A percentile compares a stretch with the other conserved stretches of the same genome.
phyloP scores from a whole-genome alignment of 37 sponge, comb jelly and placozoan species.

The Theonella swinhoei region DNA sequence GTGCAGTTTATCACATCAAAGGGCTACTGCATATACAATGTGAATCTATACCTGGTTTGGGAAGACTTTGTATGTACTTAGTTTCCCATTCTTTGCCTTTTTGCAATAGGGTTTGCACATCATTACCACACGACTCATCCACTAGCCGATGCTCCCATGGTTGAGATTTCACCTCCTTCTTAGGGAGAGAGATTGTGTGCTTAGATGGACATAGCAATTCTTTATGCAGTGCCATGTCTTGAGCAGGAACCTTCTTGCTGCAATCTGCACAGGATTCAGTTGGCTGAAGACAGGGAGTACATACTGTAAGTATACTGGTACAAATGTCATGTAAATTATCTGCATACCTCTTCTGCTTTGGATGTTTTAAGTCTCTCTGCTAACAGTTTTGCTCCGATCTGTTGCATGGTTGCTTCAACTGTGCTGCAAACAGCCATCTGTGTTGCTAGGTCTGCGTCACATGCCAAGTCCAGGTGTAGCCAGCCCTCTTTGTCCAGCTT shows the following conservation, averaged over 20 bases:
- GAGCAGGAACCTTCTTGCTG: constrained; percentile 73
- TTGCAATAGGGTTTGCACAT: constrained; percentile 51
- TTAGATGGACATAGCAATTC: constrained; percentile 66
- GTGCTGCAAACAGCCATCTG: constrained; percentile 28
- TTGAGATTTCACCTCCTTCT: constrained; percentile 52
- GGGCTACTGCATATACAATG: background rate
- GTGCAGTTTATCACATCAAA: background rate
- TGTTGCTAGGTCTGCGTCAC: constrained; percentile 47
- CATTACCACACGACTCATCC: constrained; percentile 42
- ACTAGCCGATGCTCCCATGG: constrained; percentile 71
- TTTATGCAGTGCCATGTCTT: constrained; percentile 58
- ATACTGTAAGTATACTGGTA: background rate
- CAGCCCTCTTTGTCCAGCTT: constrained; percentile 67
- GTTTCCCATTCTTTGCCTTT: constrained; percentile 55
- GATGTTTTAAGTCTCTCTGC: constrained; percentile 8
- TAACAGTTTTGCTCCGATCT: constrained; percentile 42
- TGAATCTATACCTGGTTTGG: constrained; percentile 38
- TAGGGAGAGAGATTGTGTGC: constrained; percentile 17
- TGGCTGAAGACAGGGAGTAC: constrained; percentile 11
- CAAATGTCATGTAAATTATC: background rate
- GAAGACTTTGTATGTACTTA: constrained; percentile 51
- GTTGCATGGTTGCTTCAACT: constrained; percentile 22
- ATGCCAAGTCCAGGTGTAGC: constrained; percentile 42
- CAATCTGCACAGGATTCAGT: constrained; percentile 66
- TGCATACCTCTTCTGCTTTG: constrained; percentile 40